Percentiles rank a stretch among this genome's conserved stretches.
These are phyloP conservation scores for Temnothorax curvispinosus DNA, from an alignment of 1,140 invertebrate species.

Conservation along the genomic window DNA sequence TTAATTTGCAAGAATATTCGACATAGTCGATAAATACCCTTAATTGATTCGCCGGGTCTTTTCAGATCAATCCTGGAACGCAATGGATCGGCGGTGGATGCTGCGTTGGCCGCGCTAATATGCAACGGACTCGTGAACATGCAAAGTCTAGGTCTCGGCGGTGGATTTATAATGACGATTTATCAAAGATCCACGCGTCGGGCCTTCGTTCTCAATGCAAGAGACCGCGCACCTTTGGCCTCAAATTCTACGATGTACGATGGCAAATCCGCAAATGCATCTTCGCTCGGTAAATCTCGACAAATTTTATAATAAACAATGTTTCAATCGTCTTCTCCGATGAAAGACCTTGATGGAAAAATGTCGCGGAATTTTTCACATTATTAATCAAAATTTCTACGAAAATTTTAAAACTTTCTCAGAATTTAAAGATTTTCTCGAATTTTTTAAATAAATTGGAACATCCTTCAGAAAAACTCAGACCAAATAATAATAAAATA, in stretches of 20 bases:
- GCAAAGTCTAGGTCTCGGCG: constrained; percentile 95
- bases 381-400: too few species aligned
- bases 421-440: too few species aligned
- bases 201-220: constrained; percentile 91
- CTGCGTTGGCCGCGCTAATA: constrained; percentile 93
- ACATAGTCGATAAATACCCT: not conserved
- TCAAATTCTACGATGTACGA: constrained; percentile 90
- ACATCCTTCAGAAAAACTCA: too few species aligned
- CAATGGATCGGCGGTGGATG: constrained; percentile 95
- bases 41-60: not conserved
- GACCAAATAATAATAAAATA: too few species aligned
- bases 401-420: too few species aligned
- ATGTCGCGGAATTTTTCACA: too few species aligned
- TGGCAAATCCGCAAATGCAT: constrained; percentile 79
- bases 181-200: constrained; percentile 88
- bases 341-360: not conserved
- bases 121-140: constrained; percentile 94
- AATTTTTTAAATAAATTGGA: too few species aligned
- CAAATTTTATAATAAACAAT: not conserved
- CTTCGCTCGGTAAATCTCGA: constrained; percentile 70
- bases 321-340: not conserved
- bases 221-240: constrained; percentile 92
- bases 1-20: not conserved
- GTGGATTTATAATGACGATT: constrained; percentile 94
- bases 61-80: constrained; percentile 89